Evolutionary conservation across 2,797 vertebrate genomes (phyloP), one percentile per base, ranked within the genome.

Genomic region (Zalophus californianus): DNA sequence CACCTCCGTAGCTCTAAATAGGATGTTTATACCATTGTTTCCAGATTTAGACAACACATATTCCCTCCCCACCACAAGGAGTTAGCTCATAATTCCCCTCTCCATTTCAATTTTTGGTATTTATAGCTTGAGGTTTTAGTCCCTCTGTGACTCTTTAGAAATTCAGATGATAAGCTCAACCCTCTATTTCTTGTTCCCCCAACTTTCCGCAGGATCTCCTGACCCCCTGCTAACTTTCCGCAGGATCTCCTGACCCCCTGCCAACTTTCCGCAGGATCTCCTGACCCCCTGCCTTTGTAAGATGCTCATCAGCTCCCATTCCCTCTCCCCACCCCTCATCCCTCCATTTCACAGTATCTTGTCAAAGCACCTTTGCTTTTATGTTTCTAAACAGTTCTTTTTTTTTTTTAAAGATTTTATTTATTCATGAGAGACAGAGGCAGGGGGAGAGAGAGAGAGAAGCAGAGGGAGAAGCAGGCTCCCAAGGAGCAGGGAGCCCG

Each of bases 151-250:
- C 7, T 10, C 48, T 83, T 48, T 48, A 70, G 52, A 60, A 44
- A 41, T 35, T 52, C 25, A 25, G 6, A 18, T 0, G 8, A 7
- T 29, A 23, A 0, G 0, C 18, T 91, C 60, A 32, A 16, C 4
- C 35, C 15, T 72, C 50, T 82, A 0, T 8, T 29, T 83, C 54
- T 84, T 64, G 23, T 56, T 58, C 48, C 29, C n/a, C 15, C 38
- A 9, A 25, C 52, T 32, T 50, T 9, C 73, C 16, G 2, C 10
- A 6, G 48, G n/a, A 29, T 13, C n/a, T 18, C 75, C 23, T 7
- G 48, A 27, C 35, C 7, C 32, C 11, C 70, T 32, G 13, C 15
- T 38, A 9, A 25, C 52, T 32, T 50, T 9, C 73, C 16, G 2
- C 10, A 6, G 48, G n/a, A 29, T 13, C n/a, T 18, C 75, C 23